Evolutionary conservation across 1,140 invertebrate genomes (phyloP).

Genomic region (Chrysomallon squamiferum): DNA sequence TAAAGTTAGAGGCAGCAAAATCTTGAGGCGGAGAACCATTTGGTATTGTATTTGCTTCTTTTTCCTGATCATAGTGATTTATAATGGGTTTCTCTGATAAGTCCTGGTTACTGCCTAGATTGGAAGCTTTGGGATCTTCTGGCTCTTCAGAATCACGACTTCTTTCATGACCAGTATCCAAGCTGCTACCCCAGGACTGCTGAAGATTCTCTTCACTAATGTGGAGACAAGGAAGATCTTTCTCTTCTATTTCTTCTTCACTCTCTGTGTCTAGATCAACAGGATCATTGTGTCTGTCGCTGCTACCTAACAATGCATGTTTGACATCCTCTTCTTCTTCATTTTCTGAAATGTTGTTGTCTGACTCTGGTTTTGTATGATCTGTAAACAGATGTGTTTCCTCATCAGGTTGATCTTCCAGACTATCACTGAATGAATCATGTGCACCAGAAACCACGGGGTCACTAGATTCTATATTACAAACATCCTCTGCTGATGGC

Average conservation of each 20-base stretch:
- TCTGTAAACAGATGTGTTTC: too few relatives aligned
- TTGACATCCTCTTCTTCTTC: neutral
- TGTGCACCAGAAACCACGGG: neutral
- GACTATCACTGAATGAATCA: neutral
- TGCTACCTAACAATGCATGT: neutral
- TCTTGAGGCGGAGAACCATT: neutral
- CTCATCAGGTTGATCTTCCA: neutral
- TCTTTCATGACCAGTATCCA: too few relatives aligned
- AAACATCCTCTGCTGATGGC: neutral
- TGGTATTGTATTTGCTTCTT: too few relatives aligned
- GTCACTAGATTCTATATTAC: neutral
- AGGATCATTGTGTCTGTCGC: neutral
- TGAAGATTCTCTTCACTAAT: constrained; percentile 5
- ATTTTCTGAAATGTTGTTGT: neutral
- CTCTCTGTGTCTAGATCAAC: neutral
- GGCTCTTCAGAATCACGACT: too few relatives aligned
- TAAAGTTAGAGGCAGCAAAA: neutral
- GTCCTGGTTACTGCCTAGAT: neutral
- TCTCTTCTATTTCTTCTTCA: constrained; percentile 1
- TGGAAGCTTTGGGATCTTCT: neutral
- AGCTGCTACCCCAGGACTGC: too few relatives aligned
- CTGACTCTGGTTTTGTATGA: too few relatives aligned
- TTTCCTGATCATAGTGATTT: neutral
- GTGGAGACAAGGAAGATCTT: neutral
- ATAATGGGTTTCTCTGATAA: neutral